Evolutionary conservation across 2,888 invertebrate species (phyloP).

Genomic region (Crematogaster levior): DNA sequence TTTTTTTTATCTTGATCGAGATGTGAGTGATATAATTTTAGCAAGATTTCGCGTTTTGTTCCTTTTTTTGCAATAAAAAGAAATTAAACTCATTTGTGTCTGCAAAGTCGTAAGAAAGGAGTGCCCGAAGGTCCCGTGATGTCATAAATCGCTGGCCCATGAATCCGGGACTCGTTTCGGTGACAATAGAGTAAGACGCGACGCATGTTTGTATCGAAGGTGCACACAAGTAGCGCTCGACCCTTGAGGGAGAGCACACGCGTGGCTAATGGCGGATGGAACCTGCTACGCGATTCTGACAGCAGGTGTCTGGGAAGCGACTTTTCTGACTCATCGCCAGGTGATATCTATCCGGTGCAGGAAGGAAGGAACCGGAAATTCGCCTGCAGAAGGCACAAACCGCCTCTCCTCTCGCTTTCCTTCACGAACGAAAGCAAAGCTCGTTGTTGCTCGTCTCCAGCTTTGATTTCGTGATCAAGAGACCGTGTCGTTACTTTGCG

Average conservation of each 20-base stretch:
- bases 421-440: slow-evolving; percentile 32
- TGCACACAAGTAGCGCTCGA: slow-evolving; percentile 36
- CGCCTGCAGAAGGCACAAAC: slow-evolving; percentile 54
- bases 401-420: slow-evolving; percentile 59
- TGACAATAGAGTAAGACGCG: slow-evolving; percentile 73
- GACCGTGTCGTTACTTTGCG: slow-evolving; percentile 44
- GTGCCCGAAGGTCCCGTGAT: slow-evolving; percentile 70
- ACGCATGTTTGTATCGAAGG: slow-evolving; percentile 18
- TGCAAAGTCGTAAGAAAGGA: slow-evolving; percentile 23
- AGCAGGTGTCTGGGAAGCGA: slow-evolving; percentile 81
- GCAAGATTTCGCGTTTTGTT: not conserved
- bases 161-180: slow-evolving; percentile 81
- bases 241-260: slow-evolving; percentile 51
- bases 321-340: slow-evolving; percentile 83
- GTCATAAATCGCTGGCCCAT: slow-evolving; percentile 82
- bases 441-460: slow-evolving; percentile 9
- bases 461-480: slow-evolving; percentile 39
- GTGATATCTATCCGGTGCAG: slow-evolving; percentile 74
- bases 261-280: slow-evolving; percentile 74
- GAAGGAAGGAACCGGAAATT: slow-evolving; percentile 79
- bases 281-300: slow-evolving; percentile 78
- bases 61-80: not conserved
- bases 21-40: not conserved
- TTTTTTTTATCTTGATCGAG: not conserved
- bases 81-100: not conserved